Base-by-base conservation (phyloP, 2,797 vertebrate species). In the Microcaecilia unicolor region DNA sequence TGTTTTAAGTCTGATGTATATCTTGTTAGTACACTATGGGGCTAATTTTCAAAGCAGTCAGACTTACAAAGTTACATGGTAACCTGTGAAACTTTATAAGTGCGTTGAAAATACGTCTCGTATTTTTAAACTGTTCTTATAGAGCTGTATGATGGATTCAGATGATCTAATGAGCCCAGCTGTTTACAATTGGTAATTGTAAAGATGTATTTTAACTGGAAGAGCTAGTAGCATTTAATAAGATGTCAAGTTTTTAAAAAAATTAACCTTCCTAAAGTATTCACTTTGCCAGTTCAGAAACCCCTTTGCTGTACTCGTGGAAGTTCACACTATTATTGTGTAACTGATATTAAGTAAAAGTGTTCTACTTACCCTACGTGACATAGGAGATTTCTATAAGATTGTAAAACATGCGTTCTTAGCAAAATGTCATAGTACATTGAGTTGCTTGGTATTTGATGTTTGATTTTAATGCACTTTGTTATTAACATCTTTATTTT, bases 401-500 rank as follows among this genome's bases (percentile, higher is more conserved):
- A 74, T 72, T n/a, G n/a, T 84, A 71, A 78, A 64, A 65, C 62
- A 73, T 81, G 76, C 66, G 76, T 78, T 70, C 59, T 76, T 77
- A 82, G 74, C 62, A 62, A 43, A 80, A 52, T 68, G 68, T 61
- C 70, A 59, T 81, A 76, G 70, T 83, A 72, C 64, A 49, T 64
- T 68, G 75, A 78, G 70, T 84, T 67, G 74, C 78, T 83, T 79
- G 77, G 68, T 83, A 81, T 86, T 67, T 67, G 61, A 80, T 78
- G 74, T 78, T 87, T 74, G 71, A 67, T 76, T 83, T 80, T 68
- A n/a, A 81, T 80, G 87, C 89, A 90, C 82, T 79, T 76, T 86
- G 82, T 88, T 80, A 78, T 87, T 86, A 89, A 88, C 78, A 89
- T 85, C 79, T 48, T 34, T 69, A 83, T 78, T 76, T 81, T 85